Conservation (phyloP, 2,113 vertebrate species). For the Myotis lucifugus region DNA sequence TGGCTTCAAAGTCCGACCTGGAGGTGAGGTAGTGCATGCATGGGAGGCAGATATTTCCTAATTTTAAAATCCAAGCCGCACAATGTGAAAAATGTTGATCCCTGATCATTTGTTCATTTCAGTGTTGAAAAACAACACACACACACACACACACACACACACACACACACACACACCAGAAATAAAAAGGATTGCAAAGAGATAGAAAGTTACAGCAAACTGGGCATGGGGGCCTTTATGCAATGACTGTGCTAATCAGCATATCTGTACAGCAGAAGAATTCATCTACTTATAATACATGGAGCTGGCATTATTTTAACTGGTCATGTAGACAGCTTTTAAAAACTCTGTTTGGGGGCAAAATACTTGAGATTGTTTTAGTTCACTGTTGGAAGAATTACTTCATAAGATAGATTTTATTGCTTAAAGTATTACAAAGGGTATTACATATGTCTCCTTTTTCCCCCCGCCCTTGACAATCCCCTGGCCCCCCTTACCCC, state of each 20-base stretch:
- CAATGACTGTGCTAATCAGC: not conserved
- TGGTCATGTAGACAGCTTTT: not conserved
- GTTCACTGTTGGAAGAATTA: not conserved
- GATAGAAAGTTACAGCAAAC: not conserved
- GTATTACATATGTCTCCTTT: no score
- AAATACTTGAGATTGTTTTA: slow-evolving; percentile 5
- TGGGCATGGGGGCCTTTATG: not conserved
- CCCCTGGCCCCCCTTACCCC: no score
- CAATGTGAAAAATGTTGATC: not conserved
- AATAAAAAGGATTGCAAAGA: not conserved
- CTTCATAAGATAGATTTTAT: not conserved
- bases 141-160: no score
- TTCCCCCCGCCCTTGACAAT: no score
- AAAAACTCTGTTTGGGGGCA: not conserved
- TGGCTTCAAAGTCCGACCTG: not conserved
- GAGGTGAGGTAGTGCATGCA: accelerated
- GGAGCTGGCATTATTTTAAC: not conserved
- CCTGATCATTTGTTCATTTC: not conserved
- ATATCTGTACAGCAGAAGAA: not conserved
- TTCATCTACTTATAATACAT: not conserved
- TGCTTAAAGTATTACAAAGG: no score
- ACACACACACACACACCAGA: not conserved
- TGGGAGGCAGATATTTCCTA: not conserved
- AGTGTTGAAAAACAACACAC: not conserved
- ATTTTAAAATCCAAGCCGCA: not conserved